A percentile compares a stretch with the other conserved stretches of the same genome.
Evolutionary conservation across 2,888 invertebrate genomes (phyloP).

Genomic region (Drosophila cracens): DNA sequence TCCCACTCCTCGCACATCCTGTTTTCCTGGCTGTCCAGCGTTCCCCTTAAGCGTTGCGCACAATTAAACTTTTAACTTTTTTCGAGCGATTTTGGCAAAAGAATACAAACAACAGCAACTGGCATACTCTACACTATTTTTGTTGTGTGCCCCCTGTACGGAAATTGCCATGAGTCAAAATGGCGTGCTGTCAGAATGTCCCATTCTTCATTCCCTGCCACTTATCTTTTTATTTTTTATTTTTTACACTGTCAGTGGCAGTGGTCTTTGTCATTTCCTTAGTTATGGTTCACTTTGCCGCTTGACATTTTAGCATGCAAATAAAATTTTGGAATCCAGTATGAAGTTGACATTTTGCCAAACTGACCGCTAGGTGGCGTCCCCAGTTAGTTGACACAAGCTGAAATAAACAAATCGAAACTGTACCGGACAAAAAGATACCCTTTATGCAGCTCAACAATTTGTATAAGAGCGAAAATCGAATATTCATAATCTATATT

Average conservation of each 20-base stretch:
- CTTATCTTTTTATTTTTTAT: background rate
- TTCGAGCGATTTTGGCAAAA: slow-evolving; percentile 47
- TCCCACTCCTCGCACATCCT: slow-evolving; percentile 4
- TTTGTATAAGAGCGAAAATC: background rate
- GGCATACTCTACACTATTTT: slow-evolving; percentile 48
- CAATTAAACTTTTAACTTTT: slow-evolving; percentile 81
- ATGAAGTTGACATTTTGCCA: slow-evolving; percentile 48
- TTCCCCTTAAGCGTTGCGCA: slow-evolving; percentile 71
- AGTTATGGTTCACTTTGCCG: slow-evolving; percentile 50
- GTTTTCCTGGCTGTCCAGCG: slow-evolving; percentile 26
- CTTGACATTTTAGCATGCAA: slow-evolving; percentile 64
- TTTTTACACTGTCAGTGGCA: slow-evolving; percentile 30
- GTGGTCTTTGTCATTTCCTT: slow-evolving; percentile 46
- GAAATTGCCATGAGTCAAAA: slow-evolving; percentile 77
- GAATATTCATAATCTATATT: background rate
- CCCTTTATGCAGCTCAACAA: background rate
- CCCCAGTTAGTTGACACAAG: slow-evolving; percentile 9
- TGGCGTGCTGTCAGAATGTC: slow-evolving; percentile 48
- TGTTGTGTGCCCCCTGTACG: slow-evolving; percentile 65
- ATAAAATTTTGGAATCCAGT: slow-evolving; percentile 54
- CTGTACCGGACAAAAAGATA: background rate
- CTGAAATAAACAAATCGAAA: background rate
- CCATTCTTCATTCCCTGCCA: background rate
- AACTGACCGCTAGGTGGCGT: slow-evolving; percentile 51
- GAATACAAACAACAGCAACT: slow-evolving; percentile 40